Conservation (phyloP, 2,888 invertebrate species). For the Cantharis rustica region DNA sequence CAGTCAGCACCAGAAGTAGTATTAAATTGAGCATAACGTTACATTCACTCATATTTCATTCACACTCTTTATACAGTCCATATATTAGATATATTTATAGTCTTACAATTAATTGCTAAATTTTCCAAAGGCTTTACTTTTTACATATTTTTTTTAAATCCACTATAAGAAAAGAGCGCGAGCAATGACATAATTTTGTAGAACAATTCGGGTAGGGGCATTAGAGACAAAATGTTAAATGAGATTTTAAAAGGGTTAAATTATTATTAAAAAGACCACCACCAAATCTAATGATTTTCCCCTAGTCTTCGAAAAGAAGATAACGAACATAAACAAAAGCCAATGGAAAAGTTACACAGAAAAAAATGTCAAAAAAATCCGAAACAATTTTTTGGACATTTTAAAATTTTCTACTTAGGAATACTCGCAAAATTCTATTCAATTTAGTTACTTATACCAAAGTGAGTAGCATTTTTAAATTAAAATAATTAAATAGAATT, state of each 20-base stretch:
- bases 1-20: constrained; percentile 54
- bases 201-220: constrained; percentile 37
- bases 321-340: constrained; percentile 43
- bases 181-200: constrained; percentile 38
- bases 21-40: constrained; percentile 33
- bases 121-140: constrained; percentile 54
- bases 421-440: not conserved
- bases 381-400: not conserved
- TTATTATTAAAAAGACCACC: constrained; percentile 44
- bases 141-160: constrained; percentile 37
- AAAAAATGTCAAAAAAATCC: constrained; percentile 29
- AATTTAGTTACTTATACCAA: not conserved
- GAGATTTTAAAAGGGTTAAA: constrained; percentile 31
- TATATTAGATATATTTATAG: constrained; percentile 46
- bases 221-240: constrained; percentile 40
- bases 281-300: constrained; percentile 44
- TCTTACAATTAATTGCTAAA: constrained; percentile 42
- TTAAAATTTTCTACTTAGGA: not conserved
- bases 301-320: constrained; percentile 47
- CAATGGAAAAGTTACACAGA: constrained; percentile 55
- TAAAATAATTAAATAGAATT: not conserved
- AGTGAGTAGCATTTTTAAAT: constrained; percentile 19
- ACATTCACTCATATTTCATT: constrained; percentile 49
- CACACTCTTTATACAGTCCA: constrained; percentile 56
- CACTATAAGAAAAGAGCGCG: constrained; percentile 20